Conservation (phyloP, 2,888 invertebrate genomes). For the Alloplasta piceator region DNA sequence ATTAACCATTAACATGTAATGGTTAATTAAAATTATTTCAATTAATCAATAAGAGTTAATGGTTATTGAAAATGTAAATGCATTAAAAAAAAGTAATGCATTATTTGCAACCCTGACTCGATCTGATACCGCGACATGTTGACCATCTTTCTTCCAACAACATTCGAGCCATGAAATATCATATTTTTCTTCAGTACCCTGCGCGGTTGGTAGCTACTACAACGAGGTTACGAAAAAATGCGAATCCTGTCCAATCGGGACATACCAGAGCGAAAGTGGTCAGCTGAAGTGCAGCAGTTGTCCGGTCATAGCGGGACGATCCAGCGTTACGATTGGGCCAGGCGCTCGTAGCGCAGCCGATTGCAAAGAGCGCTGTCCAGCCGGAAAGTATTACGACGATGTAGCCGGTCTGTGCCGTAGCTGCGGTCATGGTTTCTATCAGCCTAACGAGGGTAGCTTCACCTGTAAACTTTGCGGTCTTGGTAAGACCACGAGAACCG, state of each 20-base stretch:
- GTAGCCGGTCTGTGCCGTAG: constrained; percentile 94
- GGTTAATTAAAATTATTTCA: too few relatives aligned
- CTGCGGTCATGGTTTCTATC: constrained; percentile 97
- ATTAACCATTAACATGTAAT: too few relatives aligned
- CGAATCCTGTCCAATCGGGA: constrained; percentile 93
- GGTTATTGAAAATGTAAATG: too few relatives aligned
- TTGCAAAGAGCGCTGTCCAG: constrained; percentile 96
- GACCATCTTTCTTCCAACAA: too few relatives aligned
- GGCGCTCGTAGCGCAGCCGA: constrained; percentile 95
- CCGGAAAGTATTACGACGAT: constrained; percentile 97
- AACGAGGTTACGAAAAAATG: constrained; percentile 91
- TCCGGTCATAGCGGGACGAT: constrained; percentile 94
- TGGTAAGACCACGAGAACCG: constrained; percentile 95
- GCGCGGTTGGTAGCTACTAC: constrained; percentile 95
- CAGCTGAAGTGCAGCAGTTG: constrained; percentile 95
- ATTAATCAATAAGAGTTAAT: too few relatives aligned
- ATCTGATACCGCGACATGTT: too few relatives aligned
- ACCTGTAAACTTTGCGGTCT: constrained; percentile 94
- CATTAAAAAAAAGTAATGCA: too few relatives aligned
- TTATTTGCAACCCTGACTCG: too few relatives aligned
- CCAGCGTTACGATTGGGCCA: constrained; percentile 93
- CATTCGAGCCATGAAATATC: too few relatives aligned
- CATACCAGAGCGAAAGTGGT: constrained; percentile 96
- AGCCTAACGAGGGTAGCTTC: constrained; percentile 95
- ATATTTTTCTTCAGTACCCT: constrained; percentile 87